Conservation (phyloP, 1,140 invertebrate genomes). For the Atta cephalotes region DNA sequence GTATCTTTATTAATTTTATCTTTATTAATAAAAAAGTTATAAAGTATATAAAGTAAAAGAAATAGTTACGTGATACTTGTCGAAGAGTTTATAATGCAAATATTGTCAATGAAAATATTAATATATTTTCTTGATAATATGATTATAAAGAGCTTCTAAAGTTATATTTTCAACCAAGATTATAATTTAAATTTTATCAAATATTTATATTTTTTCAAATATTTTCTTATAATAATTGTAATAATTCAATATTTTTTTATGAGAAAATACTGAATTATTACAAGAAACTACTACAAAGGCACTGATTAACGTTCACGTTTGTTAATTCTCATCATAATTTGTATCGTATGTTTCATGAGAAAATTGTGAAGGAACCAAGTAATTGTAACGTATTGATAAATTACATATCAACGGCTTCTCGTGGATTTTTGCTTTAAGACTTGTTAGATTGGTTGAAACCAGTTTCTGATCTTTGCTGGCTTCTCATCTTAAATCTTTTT, state of each 20-base stretch:
- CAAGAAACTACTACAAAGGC: neutral
- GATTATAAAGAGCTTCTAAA: neutral
- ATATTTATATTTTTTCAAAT: neutral
- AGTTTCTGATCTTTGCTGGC: slow-evolving; percentile 73
- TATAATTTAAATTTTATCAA: neutral
- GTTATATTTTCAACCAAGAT: neutral
- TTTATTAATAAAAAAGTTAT: no score
- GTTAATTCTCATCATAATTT: neutral
- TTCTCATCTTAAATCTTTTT: slow-evolving; percentile 55
- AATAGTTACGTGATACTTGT: no score
- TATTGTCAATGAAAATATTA: neutral
- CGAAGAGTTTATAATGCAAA: neutral
- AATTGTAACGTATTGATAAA: slow-evolving; percentile 75
- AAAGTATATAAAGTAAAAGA: no score
- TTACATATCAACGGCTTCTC: slow-evolving; percentile 76
- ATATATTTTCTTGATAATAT: neutral
- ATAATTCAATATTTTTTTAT: neutral
- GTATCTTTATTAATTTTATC: no score
- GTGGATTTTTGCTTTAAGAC: slow-evolving; percentile 72
- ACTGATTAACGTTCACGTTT: neutral
- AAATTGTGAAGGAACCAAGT: slow-evolving; percentile 57
- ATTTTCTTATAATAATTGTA: neutral
- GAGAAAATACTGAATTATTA: neutral
- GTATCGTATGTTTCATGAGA: slow-evolving; percentile 48
- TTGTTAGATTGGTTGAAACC: slow-evolving; percentile 74